These are phyloP conservation scores for Eonycteris spelaea DNA, from an alignment of 2,113 vertebrate species.

Conservation along the genomic window DNA sequence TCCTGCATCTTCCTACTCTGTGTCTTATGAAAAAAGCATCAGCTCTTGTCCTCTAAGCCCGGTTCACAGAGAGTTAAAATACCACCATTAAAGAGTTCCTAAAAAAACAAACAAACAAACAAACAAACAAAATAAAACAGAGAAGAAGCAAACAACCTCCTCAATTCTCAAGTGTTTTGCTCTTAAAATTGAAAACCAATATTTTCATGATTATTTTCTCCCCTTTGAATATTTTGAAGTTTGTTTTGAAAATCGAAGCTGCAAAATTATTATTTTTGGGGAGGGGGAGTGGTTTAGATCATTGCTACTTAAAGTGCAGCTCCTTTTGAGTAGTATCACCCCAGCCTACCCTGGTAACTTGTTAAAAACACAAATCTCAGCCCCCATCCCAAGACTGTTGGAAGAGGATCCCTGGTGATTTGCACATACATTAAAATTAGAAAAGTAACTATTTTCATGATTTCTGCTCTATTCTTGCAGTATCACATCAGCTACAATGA, in stretches of 20 bases:
- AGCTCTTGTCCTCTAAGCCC: background rate
- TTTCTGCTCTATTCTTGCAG: background rate
- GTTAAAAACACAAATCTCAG: background rate
- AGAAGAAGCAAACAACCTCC: background rate
- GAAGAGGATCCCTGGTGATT: background rate
- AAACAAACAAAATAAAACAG: background rate
- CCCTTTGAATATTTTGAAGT: constrained; percentile 32
- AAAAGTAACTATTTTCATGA: background rate
- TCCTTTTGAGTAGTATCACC: background rate
- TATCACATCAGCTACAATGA: background rate
- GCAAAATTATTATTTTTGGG: too few species aligned
- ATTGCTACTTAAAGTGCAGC: background rate
- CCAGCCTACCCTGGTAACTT: background rate
- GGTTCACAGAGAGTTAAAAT: background rate
- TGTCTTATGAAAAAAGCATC: constrained; percentile 21
- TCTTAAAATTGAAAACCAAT: constrained; percentile 19
- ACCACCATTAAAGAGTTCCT: background rate
- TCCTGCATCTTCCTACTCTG: background rate
- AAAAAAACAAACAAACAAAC: background rate
- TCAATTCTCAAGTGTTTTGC: background rate
- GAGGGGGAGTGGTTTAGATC: too few species aligned
- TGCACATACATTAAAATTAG: background rate
- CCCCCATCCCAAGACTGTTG: background rate
- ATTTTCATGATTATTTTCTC: background rate
- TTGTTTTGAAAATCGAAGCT: constrained; percentile 29